A percentile compares a stretch with the other conserved stretches of the same genome.
phyloP scores from a whole-genome alignment of 2,113 vertebrate genomes.

The Eolophus roseicapilla region DNA sequence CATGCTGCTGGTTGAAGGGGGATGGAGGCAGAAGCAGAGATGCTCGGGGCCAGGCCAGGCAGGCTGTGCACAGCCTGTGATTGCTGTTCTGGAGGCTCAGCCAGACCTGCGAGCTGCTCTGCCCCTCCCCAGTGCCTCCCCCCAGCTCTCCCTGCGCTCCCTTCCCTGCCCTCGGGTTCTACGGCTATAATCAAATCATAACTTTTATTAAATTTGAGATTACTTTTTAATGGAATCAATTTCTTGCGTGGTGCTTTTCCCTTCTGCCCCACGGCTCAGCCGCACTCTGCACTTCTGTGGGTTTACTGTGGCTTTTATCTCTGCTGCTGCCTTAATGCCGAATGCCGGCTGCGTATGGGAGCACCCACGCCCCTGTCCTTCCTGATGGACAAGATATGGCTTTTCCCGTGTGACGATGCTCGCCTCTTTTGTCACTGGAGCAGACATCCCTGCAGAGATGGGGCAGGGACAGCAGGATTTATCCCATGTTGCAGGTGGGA shows the following conservation, averaged over 20 bases:
- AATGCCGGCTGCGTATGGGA: background rate
- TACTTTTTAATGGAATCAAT: slow-evolving; percentile 87
- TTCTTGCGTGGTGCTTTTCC: slow-evolving; percentile 74
- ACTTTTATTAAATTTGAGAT: slow-evolving; percentile 87
- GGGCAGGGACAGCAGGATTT: background rate
- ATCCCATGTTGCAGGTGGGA: background rate
- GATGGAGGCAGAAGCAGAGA: background rate
- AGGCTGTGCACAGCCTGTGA: background rate
- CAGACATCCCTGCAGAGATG: background rate
- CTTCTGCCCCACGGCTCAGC: slow-evolving; percentile 75
- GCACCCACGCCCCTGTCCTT: background rate
- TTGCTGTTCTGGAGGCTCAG: background rate
- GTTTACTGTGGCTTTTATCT: slow-evolving; percentile 65
- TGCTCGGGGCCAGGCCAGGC: background rate
- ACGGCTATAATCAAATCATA: slow-evolving; percentile 81
- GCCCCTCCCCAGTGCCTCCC: background rate
- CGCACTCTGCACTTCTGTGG: slow-evolving; percentile 33
- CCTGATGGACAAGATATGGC: background rate
- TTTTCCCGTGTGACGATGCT: accelerated
- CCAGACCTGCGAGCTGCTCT: background rate
- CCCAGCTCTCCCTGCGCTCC: background rate
- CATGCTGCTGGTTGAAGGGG: accelerated
- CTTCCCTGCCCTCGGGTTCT: slow-evolving; percentile 74
- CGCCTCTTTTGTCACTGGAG: background rate
- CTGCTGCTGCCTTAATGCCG: slow-evolving; percentile 23